These are phyloP conservation scores for Thaumatotibia leucotreta DNA, from an alignment of 1,140 invertebrate species.

Conservation along the genomic window DNA sequence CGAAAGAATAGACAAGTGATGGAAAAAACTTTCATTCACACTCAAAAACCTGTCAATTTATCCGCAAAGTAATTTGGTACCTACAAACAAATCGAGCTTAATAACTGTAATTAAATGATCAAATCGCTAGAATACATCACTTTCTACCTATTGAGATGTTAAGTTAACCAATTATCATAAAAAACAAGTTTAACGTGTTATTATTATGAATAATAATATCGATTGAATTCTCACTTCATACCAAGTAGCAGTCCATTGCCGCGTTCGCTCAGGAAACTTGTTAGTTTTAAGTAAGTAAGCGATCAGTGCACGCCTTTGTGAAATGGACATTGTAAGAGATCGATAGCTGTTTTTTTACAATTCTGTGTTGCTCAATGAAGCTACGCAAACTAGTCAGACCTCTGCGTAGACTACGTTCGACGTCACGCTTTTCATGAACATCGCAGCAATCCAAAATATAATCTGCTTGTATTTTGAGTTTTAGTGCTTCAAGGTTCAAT, in stretches of 20 bases:
- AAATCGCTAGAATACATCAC: neutral
- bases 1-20: no score
- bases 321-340: neutral
- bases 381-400: no score
- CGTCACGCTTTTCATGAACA: no score
- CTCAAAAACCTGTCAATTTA: no score
- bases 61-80: neutral
- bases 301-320: neutral
- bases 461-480: no score
- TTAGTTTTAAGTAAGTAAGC: neutral
- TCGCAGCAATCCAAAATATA: no score
- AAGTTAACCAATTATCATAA: conserved; percentile 4
- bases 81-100: conserved; percentile 1
- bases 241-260: neutral
- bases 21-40: no score
- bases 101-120: conserved; percentile 5
- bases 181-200: neutral
- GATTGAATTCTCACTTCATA: neutral
- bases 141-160: conserved; percentile 11
- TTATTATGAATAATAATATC: no score
- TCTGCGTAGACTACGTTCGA: no score
- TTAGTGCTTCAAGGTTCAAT: no score
- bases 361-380: neutral
- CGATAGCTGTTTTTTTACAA: neutral
- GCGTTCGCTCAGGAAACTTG: neutral